Evolutionary conservation across 2,113 vertebrate species (phyloP), one percentile per base, ranked within the genome.

Genomic region (Euleptes europaea): DNA sequence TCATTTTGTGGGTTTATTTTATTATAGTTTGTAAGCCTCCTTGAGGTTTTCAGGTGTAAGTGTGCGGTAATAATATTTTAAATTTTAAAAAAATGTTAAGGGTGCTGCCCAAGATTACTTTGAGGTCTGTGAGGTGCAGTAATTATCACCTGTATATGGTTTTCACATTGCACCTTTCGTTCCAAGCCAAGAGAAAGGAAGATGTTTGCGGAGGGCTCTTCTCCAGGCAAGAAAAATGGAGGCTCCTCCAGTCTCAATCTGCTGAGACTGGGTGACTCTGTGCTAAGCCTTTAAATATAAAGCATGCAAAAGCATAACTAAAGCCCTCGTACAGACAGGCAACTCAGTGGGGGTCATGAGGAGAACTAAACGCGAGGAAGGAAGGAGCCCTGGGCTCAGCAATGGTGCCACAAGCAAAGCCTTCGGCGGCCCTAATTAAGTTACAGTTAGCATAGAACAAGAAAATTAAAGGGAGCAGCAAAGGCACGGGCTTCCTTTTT

Each of bases 201-300:
- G 28, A 31, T 28, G 66, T 19, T 65, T 73, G 63, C 33, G 11
- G 14, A 42, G 21, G 69, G 13, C 67, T n/a, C 60, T 12, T 54
- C 21, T 42, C 4, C 38, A 15, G 33, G 33, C 60, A 74, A 65
- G 40, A 54, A 77, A 54, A 40, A 8, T 66, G 21, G 15, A 66
- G 14, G 35, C 54, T 42, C 14, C 44, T 72, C 65, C 60, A 33
- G 28, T 83, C n/a, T n/a, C 38, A 60, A 15, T 19, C 8, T 17
- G 42, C 51, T 72, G 54, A 85, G 78, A 72, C 78, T 85, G 19
- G 54, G 54, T 1, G 77, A 78, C 70, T 85, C 77, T 85, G 84
- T 12, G 23, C 81, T 83, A 57, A 72, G 71, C 44, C 4, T 1
- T 49, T 1, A 0, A 47, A 17, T 11, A 21, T 60, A 60, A 0